These are phyloP conservation scores for Ennomos fuscantarius DNA, from an alignment of 2,888 invertebrate species.

Conservation along the genomic window DNA sequence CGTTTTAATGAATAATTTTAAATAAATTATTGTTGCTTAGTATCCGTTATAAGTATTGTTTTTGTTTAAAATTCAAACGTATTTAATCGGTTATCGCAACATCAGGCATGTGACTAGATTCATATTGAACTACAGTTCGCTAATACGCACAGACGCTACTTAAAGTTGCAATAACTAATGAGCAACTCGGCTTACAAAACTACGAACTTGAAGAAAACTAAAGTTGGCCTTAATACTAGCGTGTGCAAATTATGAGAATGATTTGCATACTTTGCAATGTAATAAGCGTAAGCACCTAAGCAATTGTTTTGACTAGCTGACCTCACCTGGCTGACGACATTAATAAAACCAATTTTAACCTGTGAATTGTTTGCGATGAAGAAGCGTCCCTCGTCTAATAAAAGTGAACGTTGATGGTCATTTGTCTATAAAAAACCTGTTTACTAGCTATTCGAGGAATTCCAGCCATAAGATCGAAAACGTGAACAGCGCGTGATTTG, in stretches of 20 bases:
- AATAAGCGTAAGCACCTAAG: neutral
- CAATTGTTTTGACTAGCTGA: neutral
- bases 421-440: constrained; percentile 1
- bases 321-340: too few relatives aligned
- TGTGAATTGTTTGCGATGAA: too few relatives aligned
- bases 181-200: neutral
- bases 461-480: neutral
- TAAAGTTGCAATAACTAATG: neutral
- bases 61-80: too few relatives aligned
- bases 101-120: too few relatives aligned
- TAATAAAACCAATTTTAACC: too few relatives aligned
- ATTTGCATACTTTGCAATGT: neutral
- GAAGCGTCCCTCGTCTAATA: neutral
- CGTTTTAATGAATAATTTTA: too few relatives aligned
- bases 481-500: constrained; percentile 5
- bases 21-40: too few relatives aligned
- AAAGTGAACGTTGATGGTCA: neutral
- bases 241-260: too few relatives aligned
- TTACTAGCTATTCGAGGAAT: neutral
- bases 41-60: too few relatives aligned
- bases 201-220: neutral
- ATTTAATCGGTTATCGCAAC: too few relatives aligned
- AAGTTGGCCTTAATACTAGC: too few relatives aligned
- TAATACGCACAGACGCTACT: neutral
- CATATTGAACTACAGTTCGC: too few relatives aligned